Base-by-base conservation (phyloP, 2,888 invertebrate genomes). In the Chaetogeoica ovagalla region DNA sequence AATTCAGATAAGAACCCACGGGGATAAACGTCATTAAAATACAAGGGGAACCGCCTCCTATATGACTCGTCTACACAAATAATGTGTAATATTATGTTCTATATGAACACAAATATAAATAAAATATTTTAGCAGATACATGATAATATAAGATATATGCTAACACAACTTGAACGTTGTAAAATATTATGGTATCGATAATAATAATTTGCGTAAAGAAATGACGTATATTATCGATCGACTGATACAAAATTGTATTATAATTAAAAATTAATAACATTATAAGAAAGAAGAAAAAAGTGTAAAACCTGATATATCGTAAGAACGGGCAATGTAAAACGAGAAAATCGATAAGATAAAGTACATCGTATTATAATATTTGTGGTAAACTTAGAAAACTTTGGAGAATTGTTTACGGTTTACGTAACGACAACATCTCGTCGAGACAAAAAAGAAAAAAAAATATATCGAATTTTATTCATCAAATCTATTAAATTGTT, bases 1-100 rank as follows among this genome's bases (percentile, higher is more conserved):
- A 75, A n/a, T 63, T 37, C 57, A 43, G 57, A 66, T 66, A 65
- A 57, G 37, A 66, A 57, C 57, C 39, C 23, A 75, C 55, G n/a
- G n/a, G n/a, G 13, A 39, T 65, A 52, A 57, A 65, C 57, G 4
- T 43, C 23, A 65, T 37, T 55, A 75, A 55, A 19, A 57, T 21
- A 66, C 65, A 65, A 55, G 6, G 8, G 11, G 15, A 37, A 65
- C 37, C 37, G 39, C 55, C n/a, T n/a, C n/a, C n/a, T n/a, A n/a
- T 37, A 39, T 13, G 4, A 37, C 0, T 21, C 39, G n/a, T 66
- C 4, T 19, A 11, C 43, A 11, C 39, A n/a, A 19, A 65, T 65
- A 13, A 65, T n/a, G n/a, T 39, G 23, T 62, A 55, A 13, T 19
- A 55, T 55, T 30, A 52, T 52, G n/a, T n/a, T n/a, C n/a, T 52